Evolutionary conservation across 2,113 vertebrate species (phyloP), one percentile per base, ranked within the genome.

Genomic region (Daphoenositta chrysoptera): DNA sequence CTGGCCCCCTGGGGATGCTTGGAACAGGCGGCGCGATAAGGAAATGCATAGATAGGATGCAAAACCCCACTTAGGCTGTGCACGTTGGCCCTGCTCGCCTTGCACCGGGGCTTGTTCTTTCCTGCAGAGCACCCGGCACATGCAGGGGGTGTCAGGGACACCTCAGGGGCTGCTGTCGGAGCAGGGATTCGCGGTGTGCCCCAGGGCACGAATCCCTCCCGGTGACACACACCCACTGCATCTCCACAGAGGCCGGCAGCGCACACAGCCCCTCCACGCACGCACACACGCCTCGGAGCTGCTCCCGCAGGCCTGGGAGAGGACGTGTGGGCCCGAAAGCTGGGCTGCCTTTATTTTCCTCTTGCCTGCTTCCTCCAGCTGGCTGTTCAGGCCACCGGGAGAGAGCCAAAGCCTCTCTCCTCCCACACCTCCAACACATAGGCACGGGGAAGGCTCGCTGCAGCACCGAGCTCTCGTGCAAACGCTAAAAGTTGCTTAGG

Each of bases 401-500:
- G 65, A 82, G 83, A 91, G 87, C 72, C 68, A 66, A 71, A 87
- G 60, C 68, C 80, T 64, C 76, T 83, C 81, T 87, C 93, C 91
- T 96, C 91, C 87, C 64, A 93, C 83, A 89, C 87, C 93, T 93
- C 83, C 56, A 6, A 19, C 86, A 61, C 87, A 48, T 13, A 64
- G 3, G 20, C 79, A 28, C 15, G 28, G 63, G 53, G 40, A 78
- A 72, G 66, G 73, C 87, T 95, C 26, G 17, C 90, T 69, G 78
- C 82, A 30, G n/a, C 44, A 63, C 82, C 58, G 9, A 92, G 68
- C 54, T 88, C 90, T 83, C 45, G 16, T 86, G 90, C 72, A 63
- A 92, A 94, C 11, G 64, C 82, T 13, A 26, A 4, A 95, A 96
- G 85, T 96, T 95, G 90, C 94, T 96, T 73, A 90, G 92, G 83